These are phyloP conservation scores for Nothocercus nigrocapillus DNA, from an alignment of 2,113 vertebrate genomes.

Conservation along the genomic window DNA sequence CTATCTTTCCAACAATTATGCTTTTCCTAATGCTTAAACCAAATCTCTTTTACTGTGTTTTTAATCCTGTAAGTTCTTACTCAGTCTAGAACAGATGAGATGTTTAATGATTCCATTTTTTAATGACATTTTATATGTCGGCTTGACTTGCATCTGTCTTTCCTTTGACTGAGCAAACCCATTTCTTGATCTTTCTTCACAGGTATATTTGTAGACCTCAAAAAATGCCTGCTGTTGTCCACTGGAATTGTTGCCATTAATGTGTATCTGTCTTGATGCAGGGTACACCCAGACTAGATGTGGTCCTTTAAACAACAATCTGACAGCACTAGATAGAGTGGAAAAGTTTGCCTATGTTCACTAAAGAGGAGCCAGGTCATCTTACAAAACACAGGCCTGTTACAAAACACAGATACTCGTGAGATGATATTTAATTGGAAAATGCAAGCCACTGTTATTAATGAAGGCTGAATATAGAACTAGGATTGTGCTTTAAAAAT, in stretches of 20 bases:
- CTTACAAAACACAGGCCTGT: neutral
- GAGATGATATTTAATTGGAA: neutral
- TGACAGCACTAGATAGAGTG: neutral
- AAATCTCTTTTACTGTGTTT: neutral
- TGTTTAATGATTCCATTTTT: neutral
- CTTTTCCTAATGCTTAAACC: neutral
- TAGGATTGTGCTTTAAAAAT: neutral
- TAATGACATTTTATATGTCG: neutral
- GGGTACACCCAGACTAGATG: accelerated
- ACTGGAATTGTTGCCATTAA: neutral
- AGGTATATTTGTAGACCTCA: neutral
- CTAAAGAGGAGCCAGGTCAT: neutral
- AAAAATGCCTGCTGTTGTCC: neutral
- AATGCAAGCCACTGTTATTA: neutral
- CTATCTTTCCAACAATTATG: neutral
- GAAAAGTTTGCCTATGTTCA: neutral
- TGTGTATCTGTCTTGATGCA: neutral
- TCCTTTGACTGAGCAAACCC: neutral
- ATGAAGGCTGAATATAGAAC: neutral
- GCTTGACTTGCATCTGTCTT: neutral
- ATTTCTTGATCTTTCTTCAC: neutral
- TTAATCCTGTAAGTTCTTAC: neutral
- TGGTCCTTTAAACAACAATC: neutral
- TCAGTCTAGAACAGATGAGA: neutral
- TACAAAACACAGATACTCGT: neutral